Evolutionary conservation across 2,888 invertebrate species (phyloP), one percentile per base, ranked within the genome.

Genomic region (Eupsilia transversa): DNA sequence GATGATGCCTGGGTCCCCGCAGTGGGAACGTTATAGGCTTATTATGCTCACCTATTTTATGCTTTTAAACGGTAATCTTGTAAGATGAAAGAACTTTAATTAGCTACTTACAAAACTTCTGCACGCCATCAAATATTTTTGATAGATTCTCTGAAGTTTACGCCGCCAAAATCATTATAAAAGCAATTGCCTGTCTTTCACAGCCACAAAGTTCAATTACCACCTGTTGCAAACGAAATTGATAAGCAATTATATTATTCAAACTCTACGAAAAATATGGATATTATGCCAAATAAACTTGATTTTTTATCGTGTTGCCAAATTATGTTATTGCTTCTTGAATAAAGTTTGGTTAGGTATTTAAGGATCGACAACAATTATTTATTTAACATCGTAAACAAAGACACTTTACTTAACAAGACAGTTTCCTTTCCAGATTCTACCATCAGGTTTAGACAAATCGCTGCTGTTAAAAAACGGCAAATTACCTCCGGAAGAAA

Each of bases 381-480:
- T 14, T 35, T 33, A 17, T 30, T 12, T n/a, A 43, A 63, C 4
- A 43, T 27, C 20, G 12, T 38, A 30, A 12, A 17, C n/a, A 35
- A 49, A 46, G 10, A 14, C 0, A 72, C 52, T 85, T 75, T 43
- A 41, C 43, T 43, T 71, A 79, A 72, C 38, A 59, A 73, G n/a
- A 52, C n/a, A 35, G 65, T 87, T 82, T 86, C 71, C 43, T 73
- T 92, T 89, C 10, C 89, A 96, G 96, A 90, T 90, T 41, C 82
- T 96, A 72, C 96, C 96, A 71, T 90, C 95, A 46, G 96, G 96
- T 1, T 86, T 96, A 84, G 96, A 96, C 70, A 95, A 93, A 88
- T 95, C 96, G 70, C 73, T 95, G 33, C 72, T 94, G 74, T 90
- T 96, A 82, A 96, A 96, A 91, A 95, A 95, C 83, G 96, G 95